Conservation (phyloP, 1,140 invertebrate species). For the Eufriesea mexicana region DNA sequence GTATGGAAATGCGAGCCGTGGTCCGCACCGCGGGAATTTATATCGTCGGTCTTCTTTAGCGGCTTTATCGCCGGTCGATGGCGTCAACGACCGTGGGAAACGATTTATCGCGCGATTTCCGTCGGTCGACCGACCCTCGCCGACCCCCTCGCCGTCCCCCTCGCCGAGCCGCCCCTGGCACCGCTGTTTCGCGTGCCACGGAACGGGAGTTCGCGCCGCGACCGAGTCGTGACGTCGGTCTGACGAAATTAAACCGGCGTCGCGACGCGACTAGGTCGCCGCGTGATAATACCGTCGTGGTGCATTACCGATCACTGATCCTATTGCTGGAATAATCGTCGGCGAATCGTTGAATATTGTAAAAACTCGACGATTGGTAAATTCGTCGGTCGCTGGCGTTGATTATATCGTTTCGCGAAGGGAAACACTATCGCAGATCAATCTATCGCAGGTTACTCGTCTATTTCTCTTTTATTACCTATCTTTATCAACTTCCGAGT, state of each 20-base stretch:
- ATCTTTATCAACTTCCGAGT: no score
- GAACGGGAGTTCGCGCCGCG: background rate
- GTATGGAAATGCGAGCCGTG: background rate
- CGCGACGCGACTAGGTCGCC: background rate
- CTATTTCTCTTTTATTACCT: no score
- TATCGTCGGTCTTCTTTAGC: constrained; percentile 37
- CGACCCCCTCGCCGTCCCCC: background rate
- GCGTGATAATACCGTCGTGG: background rate
- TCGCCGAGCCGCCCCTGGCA: constrained; percentile 15
- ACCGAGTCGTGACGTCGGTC: constrained; percentile 7
- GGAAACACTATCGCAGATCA: no score
- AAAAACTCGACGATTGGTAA: no score
- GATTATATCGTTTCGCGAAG: no score
- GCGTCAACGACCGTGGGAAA: constrained; percentile 26
- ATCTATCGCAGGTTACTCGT: no score
- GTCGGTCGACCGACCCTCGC: background rate
- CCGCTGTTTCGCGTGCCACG: constrained; percentile 34
- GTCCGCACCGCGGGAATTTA: constrained; percentile 7
- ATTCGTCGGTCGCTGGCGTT: no score
- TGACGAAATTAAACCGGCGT: constrained; percentile 45
- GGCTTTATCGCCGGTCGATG: constrained; percentile 52
- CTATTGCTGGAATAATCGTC: background rate
- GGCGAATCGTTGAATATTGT: background rate
- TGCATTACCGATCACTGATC: background rate
- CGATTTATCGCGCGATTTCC: constrained; percentile 45